phyloP scores from a whole-genome alignment of 2,888 invertebrate species.

The Alsophila aescularia region DNA sequence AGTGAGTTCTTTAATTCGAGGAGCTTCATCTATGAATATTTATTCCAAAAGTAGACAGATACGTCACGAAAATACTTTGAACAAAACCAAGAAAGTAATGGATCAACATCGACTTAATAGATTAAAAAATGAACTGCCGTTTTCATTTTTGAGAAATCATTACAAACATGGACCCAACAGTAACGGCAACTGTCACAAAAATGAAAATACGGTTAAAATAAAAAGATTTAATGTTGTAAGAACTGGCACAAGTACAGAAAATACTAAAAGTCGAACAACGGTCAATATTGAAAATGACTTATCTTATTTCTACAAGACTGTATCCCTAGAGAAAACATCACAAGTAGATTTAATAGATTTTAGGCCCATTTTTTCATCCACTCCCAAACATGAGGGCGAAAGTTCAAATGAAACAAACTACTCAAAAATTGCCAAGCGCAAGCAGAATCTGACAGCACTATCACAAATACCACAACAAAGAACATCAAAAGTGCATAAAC shows the following conservation, averaged over 20 bases:
- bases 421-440: neutral
- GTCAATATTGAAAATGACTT: conserved; percentile 3
- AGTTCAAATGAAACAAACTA: conserved; percentile 9
- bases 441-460: conserved; percentile 7
- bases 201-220: neutral
- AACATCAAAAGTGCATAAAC: conserved; percentile 22
- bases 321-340: conserved; percentile 12
- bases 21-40: neutral
- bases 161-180: neutral
- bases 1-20: conserved; percentile 1
- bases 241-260: neutral
- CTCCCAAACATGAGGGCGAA: conserved; percentile 49
- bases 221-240: conserved; percentile 6
- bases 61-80: conserved; percentile 2
- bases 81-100: conserved; percentile 8
- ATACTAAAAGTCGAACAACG: conserved; percentile 6
- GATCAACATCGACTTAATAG: conserved; percentile 10
- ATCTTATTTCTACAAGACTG: conserved; percentile 2
- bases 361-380: conserved; percentile 57
- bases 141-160: conserved; percentile 45
- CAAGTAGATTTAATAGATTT: conserved; percentile 43
- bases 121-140: conserved; percentile 39
- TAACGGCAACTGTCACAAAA: neutral
- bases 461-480: conserved; percentile 11
- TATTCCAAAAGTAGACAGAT: neutral